Conservation (phyloP, 2,888 invertebrate species). For the Mythimna impura region DNA sequence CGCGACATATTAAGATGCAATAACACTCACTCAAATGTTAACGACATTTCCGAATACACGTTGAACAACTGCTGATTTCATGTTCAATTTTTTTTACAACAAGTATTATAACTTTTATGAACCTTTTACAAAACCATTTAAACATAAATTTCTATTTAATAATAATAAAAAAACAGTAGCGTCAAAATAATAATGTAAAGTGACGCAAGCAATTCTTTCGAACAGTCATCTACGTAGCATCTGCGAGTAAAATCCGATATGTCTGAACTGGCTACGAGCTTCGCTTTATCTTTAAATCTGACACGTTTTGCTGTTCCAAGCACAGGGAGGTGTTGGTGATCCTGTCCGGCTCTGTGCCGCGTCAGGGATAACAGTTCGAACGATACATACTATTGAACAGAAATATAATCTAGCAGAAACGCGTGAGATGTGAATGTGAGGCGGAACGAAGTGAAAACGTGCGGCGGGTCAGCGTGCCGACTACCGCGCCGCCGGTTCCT, state of each 20-base stretch:
- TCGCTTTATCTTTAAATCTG: conserved; percentile 27
- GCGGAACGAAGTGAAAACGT: conserved; percentile 25
- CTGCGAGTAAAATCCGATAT: conserved; percentile 2
- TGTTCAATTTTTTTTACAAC: not conserved
- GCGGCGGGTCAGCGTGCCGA: conserved; percentile 15
- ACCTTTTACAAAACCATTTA: not conserved
- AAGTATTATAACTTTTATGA: not conserved
- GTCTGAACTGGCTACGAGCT: not conserved
- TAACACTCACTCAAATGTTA: conserved; percentile 13
- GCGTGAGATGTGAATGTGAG: not conserved
- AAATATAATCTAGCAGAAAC: conserved; percentile 14
- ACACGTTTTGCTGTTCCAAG: conserved; percentile 29
- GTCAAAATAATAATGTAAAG: conserved; percentile 1
- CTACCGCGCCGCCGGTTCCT: not conserved
- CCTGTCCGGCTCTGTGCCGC: conserved; percentile 4
- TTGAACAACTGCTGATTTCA: not conserved
- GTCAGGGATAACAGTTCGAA: conserved; percentile 34
- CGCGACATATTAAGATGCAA: conserved; percentile 9
- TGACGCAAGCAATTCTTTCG: conserved; percentile 1
- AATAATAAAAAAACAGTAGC: not conserved
- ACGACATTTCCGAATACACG: not conserved
- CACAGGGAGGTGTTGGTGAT: conserved; percentile 12
- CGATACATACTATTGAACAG: conserved; percentile 31
- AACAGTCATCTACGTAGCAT: conserved; percentile 4
- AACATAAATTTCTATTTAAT: not conserved